Evolutionary conservation across 2,113 vertebrate genomes (phyloP).

Genomic region (Chlorocebus sabaeus): DNA sequence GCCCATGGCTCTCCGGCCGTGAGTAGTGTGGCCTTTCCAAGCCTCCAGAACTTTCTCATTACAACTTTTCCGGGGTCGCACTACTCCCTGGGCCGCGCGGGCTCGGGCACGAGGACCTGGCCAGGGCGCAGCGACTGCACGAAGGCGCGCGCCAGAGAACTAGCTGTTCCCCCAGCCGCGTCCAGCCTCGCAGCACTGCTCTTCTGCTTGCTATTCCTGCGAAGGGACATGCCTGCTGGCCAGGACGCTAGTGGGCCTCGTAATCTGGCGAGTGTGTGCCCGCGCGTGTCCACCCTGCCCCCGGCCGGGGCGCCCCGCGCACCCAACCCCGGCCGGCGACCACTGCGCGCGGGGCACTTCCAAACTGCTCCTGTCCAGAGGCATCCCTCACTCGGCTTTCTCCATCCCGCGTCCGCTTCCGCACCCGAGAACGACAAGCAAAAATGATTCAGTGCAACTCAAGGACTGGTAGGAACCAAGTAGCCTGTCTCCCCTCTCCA

Average conservation of each 20-base stretch:
- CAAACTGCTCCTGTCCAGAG: neutral
- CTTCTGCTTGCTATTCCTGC: neutral
- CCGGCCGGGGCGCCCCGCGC: neutral
- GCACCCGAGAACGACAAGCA: neutral
- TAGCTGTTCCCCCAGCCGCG: neutral
- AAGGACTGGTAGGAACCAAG: neutral
- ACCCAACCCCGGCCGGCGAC: neutral
- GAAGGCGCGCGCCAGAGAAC: neutral
- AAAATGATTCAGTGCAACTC: neutral
- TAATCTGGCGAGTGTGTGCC: neutral
- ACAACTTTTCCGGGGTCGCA: slow-evolving; percentile 52
- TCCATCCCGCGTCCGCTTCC: neutral
- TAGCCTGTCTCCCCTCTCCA: neutral
- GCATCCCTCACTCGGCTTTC: neutral
- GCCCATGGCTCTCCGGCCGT: fast-evolving
- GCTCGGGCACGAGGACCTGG: neutral
- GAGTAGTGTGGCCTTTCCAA: neutral
- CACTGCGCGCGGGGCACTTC: neutral
- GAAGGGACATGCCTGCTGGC: neutral
- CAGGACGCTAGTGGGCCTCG: neutral
- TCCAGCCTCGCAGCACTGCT: neutral
- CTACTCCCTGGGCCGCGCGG: neutral
- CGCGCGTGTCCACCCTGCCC: neutral
- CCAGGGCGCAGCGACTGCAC: neutral
- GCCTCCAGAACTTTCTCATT: slow-evolving; percentile 58